Evolutionary conservation across 1,140 invertebrate species (phyloP).

Genomic region (Tribolium castaneum): DNA sequence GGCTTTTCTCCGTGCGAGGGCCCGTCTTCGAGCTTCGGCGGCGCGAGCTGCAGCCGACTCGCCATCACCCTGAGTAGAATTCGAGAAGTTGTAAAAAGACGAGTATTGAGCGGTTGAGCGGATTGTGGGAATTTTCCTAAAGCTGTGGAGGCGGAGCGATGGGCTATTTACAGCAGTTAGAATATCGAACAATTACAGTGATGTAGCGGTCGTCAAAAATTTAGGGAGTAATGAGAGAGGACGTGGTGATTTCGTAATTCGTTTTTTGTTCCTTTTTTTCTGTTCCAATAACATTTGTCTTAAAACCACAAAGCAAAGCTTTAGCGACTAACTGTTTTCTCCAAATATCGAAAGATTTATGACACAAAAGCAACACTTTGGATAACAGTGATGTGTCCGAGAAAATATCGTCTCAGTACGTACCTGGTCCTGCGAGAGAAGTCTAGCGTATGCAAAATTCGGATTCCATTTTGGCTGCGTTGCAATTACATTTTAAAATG

Average conservation of each 20-base stretch:
- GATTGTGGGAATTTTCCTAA: constrained; percentile 15
- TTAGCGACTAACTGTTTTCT: no score
- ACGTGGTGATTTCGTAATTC: background rate
- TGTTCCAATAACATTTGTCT: no score
- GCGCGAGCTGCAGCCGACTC: constrained; percentile 70
- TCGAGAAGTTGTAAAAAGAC: background rate
- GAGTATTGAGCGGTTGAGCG: background rate
- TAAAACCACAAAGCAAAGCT: no score
- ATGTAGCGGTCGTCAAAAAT: background rate
- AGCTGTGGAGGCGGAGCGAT: constrained; percentile 1
- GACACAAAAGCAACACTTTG: background rate
- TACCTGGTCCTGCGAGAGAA: constrained; percentile 63
- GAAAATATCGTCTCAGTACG: constrained; percentile 38
- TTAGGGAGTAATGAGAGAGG: background rate
- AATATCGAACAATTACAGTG: background rate
- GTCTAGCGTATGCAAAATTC: constrained; percentile 66
- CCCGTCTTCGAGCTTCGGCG: constrained; percentile 72
- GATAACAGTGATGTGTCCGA: no score
- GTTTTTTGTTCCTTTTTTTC: no score
- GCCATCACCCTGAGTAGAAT: constrained; percentile 66
- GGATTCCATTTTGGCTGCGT: constrained; percentile 66
- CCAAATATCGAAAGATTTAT: background rate
- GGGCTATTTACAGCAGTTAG: background rate
- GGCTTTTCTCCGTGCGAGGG: constrained; percentile 70
- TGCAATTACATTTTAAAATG: constrained; percentile 33